Conservation (phyloP, 2,888 invertebrate genomes). For the Lasioglossum vierecki region DNA sequence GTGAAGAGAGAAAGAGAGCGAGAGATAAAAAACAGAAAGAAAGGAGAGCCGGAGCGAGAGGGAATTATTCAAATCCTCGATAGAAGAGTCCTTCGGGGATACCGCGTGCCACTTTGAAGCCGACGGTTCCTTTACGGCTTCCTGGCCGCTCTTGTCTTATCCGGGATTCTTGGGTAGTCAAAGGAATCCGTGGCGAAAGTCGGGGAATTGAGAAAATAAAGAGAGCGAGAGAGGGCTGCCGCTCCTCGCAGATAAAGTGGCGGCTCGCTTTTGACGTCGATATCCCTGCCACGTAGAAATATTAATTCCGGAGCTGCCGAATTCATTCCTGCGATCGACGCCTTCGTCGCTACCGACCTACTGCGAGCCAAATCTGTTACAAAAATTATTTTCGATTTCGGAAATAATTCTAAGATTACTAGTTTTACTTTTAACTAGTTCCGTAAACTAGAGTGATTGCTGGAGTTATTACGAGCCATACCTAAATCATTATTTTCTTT, state of each 20-base stretch:
- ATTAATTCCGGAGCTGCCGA: slow-evolving; percentile 9
- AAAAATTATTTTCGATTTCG: too few relatives aligned
- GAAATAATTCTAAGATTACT: too few relatives aligned
- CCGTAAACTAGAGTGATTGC: too few relatives aligned
- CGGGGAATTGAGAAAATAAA: slow-evolving; percentile 33
- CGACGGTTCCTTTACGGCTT: slow-evolving; percentile 56
- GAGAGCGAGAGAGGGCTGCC: slow-evolving; percentile 8
- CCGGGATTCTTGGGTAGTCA: slow-evolving; percentile 56
- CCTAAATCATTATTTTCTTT: too few relatives aligned
- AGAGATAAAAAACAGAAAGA: not conserved
- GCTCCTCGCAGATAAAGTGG: slow-evolving; percentile 6
- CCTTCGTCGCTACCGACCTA: not conserved
- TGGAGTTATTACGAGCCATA: too few relatives aligned
- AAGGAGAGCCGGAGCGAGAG: slow-evolving; percentile 1
- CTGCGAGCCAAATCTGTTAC: too few relatives aligned
- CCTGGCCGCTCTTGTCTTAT: slow-evolving; percentile 46
- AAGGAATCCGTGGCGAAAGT: slow-evolving; percentile 44
- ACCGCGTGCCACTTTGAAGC: slow-evolving; percentile 65
- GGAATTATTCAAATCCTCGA: slow-evolving; percentile 70
- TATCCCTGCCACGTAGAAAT: slow-evolving; percentile 1
- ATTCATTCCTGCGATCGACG: not conserved
- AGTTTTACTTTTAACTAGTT: too few relatives aligned
- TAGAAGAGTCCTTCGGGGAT: slow-evolving; percentile 65
- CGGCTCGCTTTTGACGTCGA: not conserved
- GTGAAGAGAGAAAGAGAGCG: not conserved